Conservation (phyloP, 2,113 vertebrate species). For the Megaceryle torquata region DNA sequence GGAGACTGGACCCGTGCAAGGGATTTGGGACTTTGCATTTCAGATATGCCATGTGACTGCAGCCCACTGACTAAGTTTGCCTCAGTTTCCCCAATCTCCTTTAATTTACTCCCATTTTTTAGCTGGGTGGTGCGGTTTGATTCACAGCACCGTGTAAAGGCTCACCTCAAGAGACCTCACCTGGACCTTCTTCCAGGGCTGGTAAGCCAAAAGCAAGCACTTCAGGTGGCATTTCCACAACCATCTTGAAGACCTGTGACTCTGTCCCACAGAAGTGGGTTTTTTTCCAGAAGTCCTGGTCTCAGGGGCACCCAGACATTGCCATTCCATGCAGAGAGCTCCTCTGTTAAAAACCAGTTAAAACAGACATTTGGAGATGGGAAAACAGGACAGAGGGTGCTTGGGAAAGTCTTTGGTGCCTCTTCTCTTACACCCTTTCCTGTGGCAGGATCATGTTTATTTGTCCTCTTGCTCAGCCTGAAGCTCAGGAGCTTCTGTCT, state of each 20-base stretch:
- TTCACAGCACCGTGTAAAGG: too few species aligned
- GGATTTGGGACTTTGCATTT: background rate
- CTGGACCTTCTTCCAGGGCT: background rate
- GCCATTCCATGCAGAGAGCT: background rate
- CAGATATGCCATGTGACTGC: accelerated
- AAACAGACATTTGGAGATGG: background rate
- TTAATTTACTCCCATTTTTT: background rate
- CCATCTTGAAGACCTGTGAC: background rate
- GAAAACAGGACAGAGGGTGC: background rate
- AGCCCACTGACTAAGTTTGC: background rate
- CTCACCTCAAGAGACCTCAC: background rate
- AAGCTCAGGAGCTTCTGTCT: too few species aligned
- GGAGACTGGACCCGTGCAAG: too few species aligned
- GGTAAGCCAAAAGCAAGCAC: background rate
- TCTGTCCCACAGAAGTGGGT: too few species aligned
- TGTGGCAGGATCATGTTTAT: background rate
- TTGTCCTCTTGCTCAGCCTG: background rate
- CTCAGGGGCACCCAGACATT: background rate
- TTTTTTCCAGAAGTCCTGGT: background rate
- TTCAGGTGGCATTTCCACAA: background rate
- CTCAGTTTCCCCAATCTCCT: background rate
- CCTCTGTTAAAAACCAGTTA: background rate
- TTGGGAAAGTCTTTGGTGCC: background rate
- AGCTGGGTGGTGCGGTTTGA: too few species aligned
- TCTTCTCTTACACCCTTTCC: background rate